Conservation (phyloP, 2,113 vertebrate genomes). For the Halcyon malimbica region DNA sequence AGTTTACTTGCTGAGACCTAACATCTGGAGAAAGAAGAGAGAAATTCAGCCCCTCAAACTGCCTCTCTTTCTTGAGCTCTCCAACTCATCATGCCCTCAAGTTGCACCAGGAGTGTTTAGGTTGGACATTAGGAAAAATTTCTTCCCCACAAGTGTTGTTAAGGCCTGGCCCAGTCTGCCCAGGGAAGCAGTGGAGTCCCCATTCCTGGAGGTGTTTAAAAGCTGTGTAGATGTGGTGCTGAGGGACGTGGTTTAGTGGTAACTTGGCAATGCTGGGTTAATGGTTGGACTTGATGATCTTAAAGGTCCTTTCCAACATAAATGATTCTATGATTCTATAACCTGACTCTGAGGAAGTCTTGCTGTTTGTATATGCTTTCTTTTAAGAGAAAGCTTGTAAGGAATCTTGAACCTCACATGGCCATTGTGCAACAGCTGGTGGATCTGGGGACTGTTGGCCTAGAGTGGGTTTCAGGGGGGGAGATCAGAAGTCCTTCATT, state of each 20-base stretch:
- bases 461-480: rapidly evolving
- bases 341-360: not conserved
- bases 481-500: not conserved
- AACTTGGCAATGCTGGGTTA: not conserved
- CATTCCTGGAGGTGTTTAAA: not conserved
- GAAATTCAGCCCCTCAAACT: not conserved
- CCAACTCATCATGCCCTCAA: not conserved
- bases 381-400: not conserved
- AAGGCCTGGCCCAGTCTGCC: not conserved
- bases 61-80: not conserved
- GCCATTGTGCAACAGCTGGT: not conserved
- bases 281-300: rapidly evolving
- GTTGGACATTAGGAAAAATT: not conserved
- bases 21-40: not conserved
- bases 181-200: not conserved
- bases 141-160: not conserved
- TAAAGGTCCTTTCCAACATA: not conserved
- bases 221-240: rapidly evolving
- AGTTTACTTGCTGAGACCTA: not conserved
- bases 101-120: not conserved
- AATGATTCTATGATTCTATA: not conserved
- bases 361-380: not conserved
- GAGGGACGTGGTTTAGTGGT: not conserved
- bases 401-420: not conserved
- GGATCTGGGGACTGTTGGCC: not conserved